These are phyloP conservation scores for Sebastes iracundus DNA, from an alignment of 2,797 vertebrate species.

Conservation along the genomic window DNA sequence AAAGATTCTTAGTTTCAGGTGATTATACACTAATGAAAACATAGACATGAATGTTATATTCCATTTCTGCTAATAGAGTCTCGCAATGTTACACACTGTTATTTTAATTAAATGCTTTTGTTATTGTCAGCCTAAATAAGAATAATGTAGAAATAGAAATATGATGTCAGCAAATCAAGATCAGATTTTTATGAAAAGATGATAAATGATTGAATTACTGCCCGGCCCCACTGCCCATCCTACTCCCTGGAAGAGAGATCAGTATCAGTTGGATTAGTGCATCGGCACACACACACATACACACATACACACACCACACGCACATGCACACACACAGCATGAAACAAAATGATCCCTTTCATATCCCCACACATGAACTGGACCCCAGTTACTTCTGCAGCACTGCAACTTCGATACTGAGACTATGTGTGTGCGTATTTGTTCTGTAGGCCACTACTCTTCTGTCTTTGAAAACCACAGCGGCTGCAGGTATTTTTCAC, in stretches of 20 bases:
- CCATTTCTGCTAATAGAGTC: too few species aligned
- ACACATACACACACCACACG: not conserved
- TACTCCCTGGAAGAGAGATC: not conserved
- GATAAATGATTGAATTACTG: not conserved
- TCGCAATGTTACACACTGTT: too few species aligned
- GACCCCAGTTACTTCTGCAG: conserved; percentile 7
- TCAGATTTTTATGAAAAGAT: not conserved
- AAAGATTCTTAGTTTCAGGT: too few species aligned
- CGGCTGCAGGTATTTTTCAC: conserved; percentile 41
- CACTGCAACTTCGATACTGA: not conserved
- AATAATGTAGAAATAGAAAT: not conserved
- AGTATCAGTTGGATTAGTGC: conserved; percentile 10
- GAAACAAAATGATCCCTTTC: conserved; percentile 26
- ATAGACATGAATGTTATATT: too few species aligned
- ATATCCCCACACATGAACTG: conserved; percentile 5
- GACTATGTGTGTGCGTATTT: not conserved
- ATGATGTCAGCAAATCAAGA: not conserved
- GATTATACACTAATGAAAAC: too few species aligned
- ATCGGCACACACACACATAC: not conserved
- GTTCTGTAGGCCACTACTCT: not conserved
- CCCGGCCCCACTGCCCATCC: not conserved
- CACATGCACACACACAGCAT: not conserved
- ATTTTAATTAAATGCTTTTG: not conserved
- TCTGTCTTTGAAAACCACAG: conserved; percentile 38
- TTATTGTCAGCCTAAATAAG: not conserved